These are phyloP conservation scores for Myathropa florea DNA, from an alignment of 2,888 invertebrate species.

Conservation along the genomic window DNA sequence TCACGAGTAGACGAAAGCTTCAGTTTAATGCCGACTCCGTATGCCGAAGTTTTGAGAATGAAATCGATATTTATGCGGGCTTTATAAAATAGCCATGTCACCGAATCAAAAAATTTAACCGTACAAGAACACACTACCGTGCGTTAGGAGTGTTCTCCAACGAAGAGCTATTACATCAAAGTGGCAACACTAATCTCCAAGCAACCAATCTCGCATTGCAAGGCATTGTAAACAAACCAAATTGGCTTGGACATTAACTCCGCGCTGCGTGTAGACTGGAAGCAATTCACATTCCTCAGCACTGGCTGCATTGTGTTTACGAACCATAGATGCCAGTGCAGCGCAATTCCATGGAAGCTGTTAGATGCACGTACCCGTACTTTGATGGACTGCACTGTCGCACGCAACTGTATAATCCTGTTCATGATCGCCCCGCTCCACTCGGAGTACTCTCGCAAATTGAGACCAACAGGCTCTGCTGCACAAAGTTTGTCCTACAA, in stretches of 20 bases:
- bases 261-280: constrained; percentile 53
- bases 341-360: not conserved
- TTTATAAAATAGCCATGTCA: no score
- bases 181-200: constrained; percentile 29
- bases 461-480: constrained; percentile 50
- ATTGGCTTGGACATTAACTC: constrained; percentile 25
- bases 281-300: constrained; percentile 35
- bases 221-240: constrained; percentile 39
- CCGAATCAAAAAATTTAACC: no score
- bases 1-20: no score
- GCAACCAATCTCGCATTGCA: constrained; percentile 7
- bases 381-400: not conserved
- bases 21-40: no score
- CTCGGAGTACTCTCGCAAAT: constrained; percentile 3
- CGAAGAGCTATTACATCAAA: not conserved
- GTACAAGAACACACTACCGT: not conserved
- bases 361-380: not conserved
- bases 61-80: no score
- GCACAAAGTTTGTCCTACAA: constrained; percentile 53
- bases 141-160: not conserved
- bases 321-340: not conserved
- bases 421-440: constrained; percentile 12
- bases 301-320: not conserved
- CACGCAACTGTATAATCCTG: constrained; percentile 63
- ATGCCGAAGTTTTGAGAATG: no score